Evolutionary conservation across 2,888 invertebrate genomes (phyloP), one percentile per base, ranked within the genome.

Genomic region (Gnatocerus cornutus): DNA sequence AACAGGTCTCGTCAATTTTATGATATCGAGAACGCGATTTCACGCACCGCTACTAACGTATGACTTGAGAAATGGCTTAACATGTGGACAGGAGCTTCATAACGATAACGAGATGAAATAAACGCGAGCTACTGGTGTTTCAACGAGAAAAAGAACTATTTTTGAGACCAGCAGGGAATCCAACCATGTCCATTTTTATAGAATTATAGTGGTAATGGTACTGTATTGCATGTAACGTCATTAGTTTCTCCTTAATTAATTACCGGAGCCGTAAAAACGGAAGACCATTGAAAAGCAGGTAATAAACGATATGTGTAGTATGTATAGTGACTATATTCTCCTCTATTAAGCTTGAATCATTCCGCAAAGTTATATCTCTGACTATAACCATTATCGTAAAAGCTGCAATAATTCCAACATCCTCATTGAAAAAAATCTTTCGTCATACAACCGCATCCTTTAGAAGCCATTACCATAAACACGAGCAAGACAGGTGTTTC

Each of bases 1-100:
- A 69, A 69, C 66, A 66, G 65, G 65, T 66, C 65, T 53, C 66
- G 66, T 66, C 66, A 61, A 69, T 69, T 66, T 70, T 65, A 66
- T 41, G 68, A 68, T 63, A 63, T 70, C 43, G 55, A 62, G 66
- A 62, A 56, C 61, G 65, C 61, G 69, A 69, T 69, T 69, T 69
- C 69, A 69, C 64, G 69, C 69, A 69, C 59, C 69, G 65, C 59
- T 53, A 64, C 64, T 41, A 59, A 59, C 62, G 61, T 55, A 62
- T 52, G 62, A 55, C 55, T 68, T 68, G 65, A 65, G 69, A 53
- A 69, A 69, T 65, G 69, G 65, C 10, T 50, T 50, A 59, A 69
- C 64, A 69, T 68, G 68, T 27, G 53, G 55, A 68, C 48, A 50
- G 59, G 39, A 64, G 64, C 68, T 52, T 68, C 68, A 63, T 68